Percentiles rank a stretch among this genome's conserved stretches.
These are phyloP conservation scores for Eubasilissa splendida DNA, from an alignment of 2,888 invertebrate species.

Conservation along the genomic window DNA sequence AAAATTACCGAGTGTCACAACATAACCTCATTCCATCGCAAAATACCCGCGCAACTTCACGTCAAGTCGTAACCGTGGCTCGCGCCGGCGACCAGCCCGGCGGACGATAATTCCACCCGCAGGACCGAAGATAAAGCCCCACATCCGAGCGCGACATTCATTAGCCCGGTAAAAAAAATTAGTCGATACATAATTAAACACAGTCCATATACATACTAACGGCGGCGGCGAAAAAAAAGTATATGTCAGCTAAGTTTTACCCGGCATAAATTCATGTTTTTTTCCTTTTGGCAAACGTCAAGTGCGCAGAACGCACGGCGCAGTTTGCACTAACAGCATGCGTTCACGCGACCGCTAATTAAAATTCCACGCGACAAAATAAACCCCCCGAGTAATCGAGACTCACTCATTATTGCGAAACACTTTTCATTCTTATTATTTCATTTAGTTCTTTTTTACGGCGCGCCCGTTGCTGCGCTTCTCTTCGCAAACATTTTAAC, in stretches of 20 bases:
- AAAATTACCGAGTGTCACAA: constrained; percentile 38
- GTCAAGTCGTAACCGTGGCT: constrained; percentile 21
- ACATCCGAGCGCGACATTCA: constrained; percentile 32
- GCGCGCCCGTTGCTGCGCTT: background rate
- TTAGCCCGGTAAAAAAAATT: constrained; percentile 59
- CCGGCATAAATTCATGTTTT: constrained; percentile 74
- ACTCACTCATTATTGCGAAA: background rate
- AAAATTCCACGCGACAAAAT: constrained; percentile 7
- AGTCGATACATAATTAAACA: constrained; percentile 75
- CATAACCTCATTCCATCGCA: constrained; percentile 44
- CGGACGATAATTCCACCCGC: background rate
- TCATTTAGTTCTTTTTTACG: background rate
- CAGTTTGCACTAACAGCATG: constrained; percentile 33
- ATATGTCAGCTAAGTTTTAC: constrained; percentile 69
- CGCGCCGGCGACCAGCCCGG: background rate
- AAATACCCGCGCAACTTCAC: constrained; percentile 39
- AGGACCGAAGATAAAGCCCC: background rate
- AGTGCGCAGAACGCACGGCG: constrained; percentile 44
- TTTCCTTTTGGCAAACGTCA: constrained; percentile 64
- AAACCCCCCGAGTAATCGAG: background rate
- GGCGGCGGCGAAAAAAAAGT: constrained; percentile 68
- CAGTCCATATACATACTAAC: constrained; percentile 71
- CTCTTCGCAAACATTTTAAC: background rate
- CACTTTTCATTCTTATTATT: background rate
- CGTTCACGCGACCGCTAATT: background rate